Evolutionary conservation across 2,888 invertebrate genomes (phyloP), one percentile per base, ranked within the genome.

Genomic region (Sepiola atlantica): DNA sequence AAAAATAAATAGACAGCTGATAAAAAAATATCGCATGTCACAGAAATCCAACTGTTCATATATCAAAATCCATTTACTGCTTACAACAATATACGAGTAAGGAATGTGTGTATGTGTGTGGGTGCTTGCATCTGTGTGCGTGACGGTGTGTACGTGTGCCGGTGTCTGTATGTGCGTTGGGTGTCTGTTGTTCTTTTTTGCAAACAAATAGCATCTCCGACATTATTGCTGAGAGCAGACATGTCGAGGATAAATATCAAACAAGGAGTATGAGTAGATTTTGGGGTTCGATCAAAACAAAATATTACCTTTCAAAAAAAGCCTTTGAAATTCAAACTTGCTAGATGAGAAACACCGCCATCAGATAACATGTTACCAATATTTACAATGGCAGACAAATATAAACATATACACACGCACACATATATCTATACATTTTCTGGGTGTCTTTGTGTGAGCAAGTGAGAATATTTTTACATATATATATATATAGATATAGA

Each of bases 51-150:
- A 77, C 28, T 77, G 77, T 77, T 77, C 77, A 77, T 77, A 77
- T 77, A 77, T 77, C 77, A 77, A 77, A 77, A 77, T 77, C 77
- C 77, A 77, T 77, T 77, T n/a, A 77, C 77, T n/a, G 77, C 77
- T 77, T n/a, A 77, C 77, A 77, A 77, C n/a, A 77, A n/a, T 8
- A 77, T 28, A 77, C 10, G 45, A 4, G 45, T 45, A 4, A 45
- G 8, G 45, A 45, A 45, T 45, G 45, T 45, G 8, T 45, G 8
- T 45, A 8, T 45, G 45, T 8, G 8, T 45, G n/a, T 28, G n/a
- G 28, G 61, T 20, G 61, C 24, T n/a, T n/a, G n/a, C n/a, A 21
- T 24, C 8, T 61, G 21, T 21, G 28, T 61, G 10, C 21, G 4
- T 24, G 24, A 24, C 21, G 24, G 14, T 77, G 77, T n/a, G 77